Base-by-base conservation (phyloP, 2,888 invertebrate species). In the Pachymerium ferrugineum region DNA sequence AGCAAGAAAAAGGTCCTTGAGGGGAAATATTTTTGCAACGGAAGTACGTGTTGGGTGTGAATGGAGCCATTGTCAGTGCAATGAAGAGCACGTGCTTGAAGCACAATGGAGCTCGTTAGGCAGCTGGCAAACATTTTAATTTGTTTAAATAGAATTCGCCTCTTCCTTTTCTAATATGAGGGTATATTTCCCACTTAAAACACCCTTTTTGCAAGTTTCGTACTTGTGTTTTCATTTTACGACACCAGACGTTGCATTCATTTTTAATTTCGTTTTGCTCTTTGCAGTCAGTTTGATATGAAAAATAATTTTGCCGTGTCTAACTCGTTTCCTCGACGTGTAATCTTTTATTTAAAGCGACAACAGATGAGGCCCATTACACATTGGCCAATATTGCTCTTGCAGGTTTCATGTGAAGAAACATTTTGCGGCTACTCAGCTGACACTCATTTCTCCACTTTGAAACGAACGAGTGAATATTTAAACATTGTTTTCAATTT, bases 31-130 rank as follows among this genome's bases (percentile, higher is more conserved):
- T 62, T n/a, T 62, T 25, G 62, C 62, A 62, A 28, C 62, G 62
- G 62, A 62, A 62, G 62, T 62, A 62, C 62, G 62, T 62, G 62
- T 62, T 62, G 62, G 62, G 62, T 62, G 62, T 62, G 62, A 62
- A 62, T 62, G 28, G 62, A 62, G 62, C 62, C 62, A 62, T 62
- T 62, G 62, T 62, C 62, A 25, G 62, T 62, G 25, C 62, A 25
- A 62, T 62, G 62, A 62, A 62, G 62, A 62, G 62, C 62, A 62
- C 62, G 62, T 62, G 62, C 62, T 62, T 14, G 25, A 62, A 62
- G 62, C 62, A 62, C 62, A 62, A 28, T 62, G 62, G 62, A 62
- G 62, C 62, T 62, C 62, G 62, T 62, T 62, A 62, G 62, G 62
- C 62, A 62, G 62, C 62, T 62, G 62, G 62, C 62, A 62, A 62